These are phyloP conservation scores for Thera obeliscata DNA, from an alignment of 2,888 invertebrate species.

Conservation along the genomic window DNA sequence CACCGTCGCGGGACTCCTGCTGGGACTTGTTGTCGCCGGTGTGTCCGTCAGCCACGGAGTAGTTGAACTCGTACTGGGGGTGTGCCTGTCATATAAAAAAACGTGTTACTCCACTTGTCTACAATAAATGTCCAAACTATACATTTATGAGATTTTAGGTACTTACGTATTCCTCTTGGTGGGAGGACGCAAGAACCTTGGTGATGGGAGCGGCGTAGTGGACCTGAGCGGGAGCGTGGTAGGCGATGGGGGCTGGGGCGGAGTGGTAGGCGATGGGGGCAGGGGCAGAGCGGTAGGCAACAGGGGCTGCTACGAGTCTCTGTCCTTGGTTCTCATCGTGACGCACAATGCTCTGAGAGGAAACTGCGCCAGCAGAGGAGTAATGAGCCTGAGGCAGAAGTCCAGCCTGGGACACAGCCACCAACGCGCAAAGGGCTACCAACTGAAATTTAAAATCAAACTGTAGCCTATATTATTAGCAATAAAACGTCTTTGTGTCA, in stretches of 20 bases:
- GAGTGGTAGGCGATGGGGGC: conserved; percentile 45
- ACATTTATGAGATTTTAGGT: not conserved
- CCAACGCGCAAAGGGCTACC: conserved; percentile 57
- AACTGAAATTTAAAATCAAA: conserved; percentile 42
- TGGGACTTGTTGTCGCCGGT: conserved; percentile 85
- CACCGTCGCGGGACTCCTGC: conserved; percentile 81
- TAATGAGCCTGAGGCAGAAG: conserved; percentile 63
- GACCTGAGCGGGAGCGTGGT: conserved; percentile 61
- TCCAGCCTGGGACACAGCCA: conserved; percentile 65
- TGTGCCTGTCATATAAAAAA: conserved; percentile 54
- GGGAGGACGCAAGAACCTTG: conserved; percentile 46
- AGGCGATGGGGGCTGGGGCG: conserved; percentile 55
- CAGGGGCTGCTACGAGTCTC: conserved; percentile 42
- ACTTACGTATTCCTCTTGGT: conserved; percentile 55
- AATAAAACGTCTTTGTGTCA: no score
- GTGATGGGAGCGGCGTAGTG: conserved; percentile 44
- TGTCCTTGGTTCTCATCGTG: conserved; percentile 56
- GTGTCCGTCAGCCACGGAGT: conserved; percentile 83
- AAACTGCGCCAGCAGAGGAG: conserved; percentile 63
- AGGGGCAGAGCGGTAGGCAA: conserved; percentile 47
- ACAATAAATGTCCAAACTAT: not conserved
- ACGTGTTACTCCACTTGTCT: not conserved
- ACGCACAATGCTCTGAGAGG: conserved; percentile 69
- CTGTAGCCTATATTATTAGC: no score
- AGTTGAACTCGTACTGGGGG: conserved; percentile 80